Conservation (phyloP, 1,140 invertebrate species). For the Tetragonula clypearis region DNA sequence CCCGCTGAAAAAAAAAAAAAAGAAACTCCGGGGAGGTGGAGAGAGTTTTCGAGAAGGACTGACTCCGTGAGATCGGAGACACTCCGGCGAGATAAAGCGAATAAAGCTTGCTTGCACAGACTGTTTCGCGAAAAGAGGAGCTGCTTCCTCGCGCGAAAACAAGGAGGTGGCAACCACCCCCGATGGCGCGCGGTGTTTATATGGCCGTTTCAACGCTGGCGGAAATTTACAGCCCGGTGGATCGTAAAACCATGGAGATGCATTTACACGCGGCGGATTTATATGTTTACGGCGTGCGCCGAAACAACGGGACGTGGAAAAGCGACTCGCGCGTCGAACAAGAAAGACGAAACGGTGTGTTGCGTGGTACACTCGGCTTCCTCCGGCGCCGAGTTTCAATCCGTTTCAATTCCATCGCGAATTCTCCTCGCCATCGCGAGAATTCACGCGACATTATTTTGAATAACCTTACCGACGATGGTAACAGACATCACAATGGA, state of each 20-base stretch:
- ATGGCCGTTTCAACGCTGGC: conserved; percentile 60
- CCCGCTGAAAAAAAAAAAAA: too few species aligned
- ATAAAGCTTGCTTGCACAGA: not conserved
- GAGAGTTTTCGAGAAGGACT: not conserved
- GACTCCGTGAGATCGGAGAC: not conserved
- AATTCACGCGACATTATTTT: too few species aligned
- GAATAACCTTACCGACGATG: too few species aligned
- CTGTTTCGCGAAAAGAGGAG: too few species aligned
- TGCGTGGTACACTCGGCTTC: conserved; percentile 40
- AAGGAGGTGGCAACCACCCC: conserved; percentile 28
- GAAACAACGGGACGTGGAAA: conserved; percentile 58
- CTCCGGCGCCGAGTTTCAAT: not conserved
- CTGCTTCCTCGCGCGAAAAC: not conserved
- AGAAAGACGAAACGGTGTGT: conserved; percentile 58
- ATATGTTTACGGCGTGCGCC: conserved; percentile 63
- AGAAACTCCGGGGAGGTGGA: too few species aligned
- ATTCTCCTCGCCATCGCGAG: too few species aligned
- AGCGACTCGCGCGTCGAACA: conserved; percentile 61
- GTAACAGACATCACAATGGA: too few species aligned
- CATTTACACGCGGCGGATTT: conserved; percentile 67
- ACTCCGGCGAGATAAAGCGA: too few species aligned
- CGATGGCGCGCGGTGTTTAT: conserved; percentile 48
- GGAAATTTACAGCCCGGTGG: conserved; percentile 62
- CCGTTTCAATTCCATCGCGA: not conserved
- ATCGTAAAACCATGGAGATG: conserved; percentile 67